These are phyloP conservation scores for Steinernema khuongi DNA, from an alignment of 1,140 invertebrate species.

Conservation along the genomic window DNA sequence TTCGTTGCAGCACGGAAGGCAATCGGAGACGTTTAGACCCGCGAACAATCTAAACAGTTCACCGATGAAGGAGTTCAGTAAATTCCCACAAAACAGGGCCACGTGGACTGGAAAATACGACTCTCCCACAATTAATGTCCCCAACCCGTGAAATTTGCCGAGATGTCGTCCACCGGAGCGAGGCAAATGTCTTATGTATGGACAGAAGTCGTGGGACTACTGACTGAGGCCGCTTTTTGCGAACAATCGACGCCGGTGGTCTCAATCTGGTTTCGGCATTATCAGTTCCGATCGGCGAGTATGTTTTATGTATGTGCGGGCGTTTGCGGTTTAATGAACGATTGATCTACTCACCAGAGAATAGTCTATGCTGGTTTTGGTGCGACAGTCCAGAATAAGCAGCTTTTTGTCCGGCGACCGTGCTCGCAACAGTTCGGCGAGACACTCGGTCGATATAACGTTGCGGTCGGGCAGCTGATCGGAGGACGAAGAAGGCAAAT, in stretches of 20 bases:
- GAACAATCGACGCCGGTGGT: constrained; percentile 1
- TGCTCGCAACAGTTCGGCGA: not conserved
- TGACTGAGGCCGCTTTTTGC: too few species aligned
- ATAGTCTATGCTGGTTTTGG: not conserved
- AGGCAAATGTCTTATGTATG: too few species aligned
- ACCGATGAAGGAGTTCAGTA: too few species aligned
- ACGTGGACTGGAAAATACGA: too few species aligned
- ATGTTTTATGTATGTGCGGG: not conserved
- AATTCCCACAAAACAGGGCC: too few species aligned
- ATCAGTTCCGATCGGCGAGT: not conserved
- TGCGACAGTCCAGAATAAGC: not conserved
- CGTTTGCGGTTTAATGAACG: not conserved
- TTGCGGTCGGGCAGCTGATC: not conserved
- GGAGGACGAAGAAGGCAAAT: constrained; percentile 4
- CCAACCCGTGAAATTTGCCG: too few species aligned
- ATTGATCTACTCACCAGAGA: not conserved
- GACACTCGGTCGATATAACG: not conserved
- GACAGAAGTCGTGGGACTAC: too few species aligned
- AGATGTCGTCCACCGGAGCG: too few species aligned
- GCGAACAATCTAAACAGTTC: constrained; percentile 1
- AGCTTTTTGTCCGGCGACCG: constrained; percentile 1
- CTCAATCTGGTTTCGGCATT: constrained; percentile 8
- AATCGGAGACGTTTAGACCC: constrained; percentile 5
- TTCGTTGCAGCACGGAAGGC: not conserved
- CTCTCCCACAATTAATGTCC: too few species aligned